phyloP scores from a whole-genome alignment of 2,888 invertebrate species.

The Apotomis turbidana region DNA sequence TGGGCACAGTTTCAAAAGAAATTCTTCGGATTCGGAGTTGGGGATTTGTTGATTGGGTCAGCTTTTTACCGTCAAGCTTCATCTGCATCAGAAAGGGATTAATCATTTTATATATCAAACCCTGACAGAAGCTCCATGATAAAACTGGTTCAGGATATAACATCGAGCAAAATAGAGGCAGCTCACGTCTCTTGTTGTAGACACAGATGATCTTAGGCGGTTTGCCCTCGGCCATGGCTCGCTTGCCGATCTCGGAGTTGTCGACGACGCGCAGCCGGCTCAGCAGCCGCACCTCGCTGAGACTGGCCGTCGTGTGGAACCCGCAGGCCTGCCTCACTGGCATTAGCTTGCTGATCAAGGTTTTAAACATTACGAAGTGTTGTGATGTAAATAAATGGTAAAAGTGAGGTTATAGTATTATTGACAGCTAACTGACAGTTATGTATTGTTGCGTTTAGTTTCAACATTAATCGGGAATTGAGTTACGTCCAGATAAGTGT shows the following conservation, averaged over 20 bases:
- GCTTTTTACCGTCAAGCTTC: too few relatives aligned
- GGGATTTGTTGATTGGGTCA: too few relatives aligned
- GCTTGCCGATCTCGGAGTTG: conserved; percentile 97
- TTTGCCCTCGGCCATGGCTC: conserved; percentile 97
- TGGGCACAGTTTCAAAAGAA: too few relatives aligned
- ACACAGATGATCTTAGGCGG: conserved; percentile 97
- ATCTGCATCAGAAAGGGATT: too few relatives aligned
- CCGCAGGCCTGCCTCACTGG: conserved; percentile 53
- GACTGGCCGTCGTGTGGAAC: conserved; percentile 84
- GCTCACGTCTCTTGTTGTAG: conserved; percentile 89
- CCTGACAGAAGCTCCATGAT: neutral
- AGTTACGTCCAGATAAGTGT: neutral
- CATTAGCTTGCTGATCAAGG: conserved; percentile 58
- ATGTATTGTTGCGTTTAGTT: conserved; percentile 18
- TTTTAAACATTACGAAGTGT: conserved; percentile 61
- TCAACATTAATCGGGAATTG: neutral
- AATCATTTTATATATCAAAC: too few relatives aligned
- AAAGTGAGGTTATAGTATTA: conserved; percentile 26
- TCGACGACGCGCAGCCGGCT: conserved; percentile 96
- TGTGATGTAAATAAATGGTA: conserved; percentile 21
- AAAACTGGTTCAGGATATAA: neutral
- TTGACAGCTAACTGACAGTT: conserved; percentile 38
- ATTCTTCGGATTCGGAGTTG: too few relatives aligned
- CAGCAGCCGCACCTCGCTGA: conserved; percentile 88
- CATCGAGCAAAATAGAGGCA: conserved; percentile 6